Conservation (phyloP, 2,888 invertebrate genomes). For the Salticus scenicus region DNA sequence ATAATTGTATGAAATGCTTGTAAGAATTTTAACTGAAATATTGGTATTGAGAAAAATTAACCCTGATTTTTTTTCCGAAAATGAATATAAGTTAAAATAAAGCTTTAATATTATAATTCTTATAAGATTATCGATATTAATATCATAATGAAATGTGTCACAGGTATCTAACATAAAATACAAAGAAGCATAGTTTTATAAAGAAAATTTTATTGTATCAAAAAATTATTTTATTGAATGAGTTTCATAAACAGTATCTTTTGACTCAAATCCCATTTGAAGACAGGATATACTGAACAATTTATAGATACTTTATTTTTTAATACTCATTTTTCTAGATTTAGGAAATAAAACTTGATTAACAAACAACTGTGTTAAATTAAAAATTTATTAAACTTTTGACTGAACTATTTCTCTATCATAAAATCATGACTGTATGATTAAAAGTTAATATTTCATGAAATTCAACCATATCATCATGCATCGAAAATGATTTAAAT, state of each 20-base stretch:
- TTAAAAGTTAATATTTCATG: conserved; percentile 19
- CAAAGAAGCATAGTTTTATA: conserved; percentile 23
- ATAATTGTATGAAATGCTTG: too few species aligned
- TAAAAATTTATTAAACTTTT: background rate
- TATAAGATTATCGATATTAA: too few species aligned
- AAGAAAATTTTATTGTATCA: conserved; percentile 67
- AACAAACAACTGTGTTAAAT: background rate
- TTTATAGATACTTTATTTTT: background rate
- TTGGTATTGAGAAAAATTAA: too few species aligned
- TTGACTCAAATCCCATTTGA: conserved; percentile 30
- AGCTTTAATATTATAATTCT: too few species aligned
- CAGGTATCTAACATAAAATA: too few species aligned
- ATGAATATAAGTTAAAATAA: too few species aligned
- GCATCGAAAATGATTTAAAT: background rate
- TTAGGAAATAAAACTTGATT: background rate
- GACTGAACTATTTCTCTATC: conserved; percentile 1
- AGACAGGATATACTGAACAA: conserved; percentile 12
- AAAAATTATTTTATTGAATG: conserved; percentile 59
- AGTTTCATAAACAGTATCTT: conserved; percentile 55
- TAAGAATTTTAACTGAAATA: too few species aligned
- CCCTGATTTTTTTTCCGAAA: too few species aligned
- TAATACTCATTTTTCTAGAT: background rate
- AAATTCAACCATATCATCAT: conserved; percentile 4
- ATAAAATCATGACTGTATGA: conserved; percentile 3
- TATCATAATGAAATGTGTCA: too few species aligned